Evolutionary conservation across 2,797 vertebrate genomes (phyloP), one percentile per base, ranked within the genome.

Genomic region (Prunella strophiata): DNA sequence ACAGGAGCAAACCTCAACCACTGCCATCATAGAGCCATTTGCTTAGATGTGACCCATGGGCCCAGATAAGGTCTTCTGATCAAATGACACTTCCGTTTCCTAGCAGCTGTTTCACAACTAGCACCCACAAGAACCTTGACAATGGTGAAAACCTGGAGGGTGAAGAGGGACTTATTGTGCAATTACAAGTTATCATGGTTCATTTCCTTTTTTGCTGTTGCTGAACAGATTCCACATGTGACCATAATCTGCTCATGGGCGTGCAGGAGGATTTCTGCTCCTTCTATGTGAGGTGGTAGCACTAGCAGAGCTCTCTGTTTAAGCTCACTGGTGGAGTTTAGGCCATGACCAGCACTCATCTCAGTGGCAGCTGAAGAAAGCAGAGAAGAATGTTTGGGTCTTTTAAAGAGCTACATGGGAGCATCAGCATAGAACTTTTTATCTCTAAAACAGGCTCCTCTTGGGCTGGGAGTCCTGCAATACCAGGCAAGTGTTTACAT

Each of bases 261-360:
- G 11, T 23, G 38, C 23, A 52, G 29, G 45, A 81, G 32, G 20
- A 71, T 38, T 70, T 91, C 54, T 75, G 48, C 47, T 89, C 34
- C 72, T 63, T 34, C 4, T 32, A 0, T 13, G 25, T 13, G 23
- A 30, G 0, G 0, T 3, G 1, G 26, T n/a, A 58, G 51, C 47
- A 45, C 13, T 47, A 71, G 25, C 55, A 62, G 47, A 19, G 26
- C 26, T 65, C 29, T 58, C 18, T 63, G 19, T 32, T 29, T 26
- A 43, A 71, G 23, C 5, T 72, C 43, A 11, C 22, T 54, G 47
- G 13, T 78, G 72, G 40, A 77, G 22, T 68, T 76, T 8, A n/a
- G 27, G 45, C 16, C 15, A 23, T 3, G 4, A 45, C 52, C 38
- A 80, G 43, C 50, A 68, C 8, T n/a, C 29, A 67, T 38, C 27